Percentiles rank a stretch among this genome's conserved stretches.
These are phyloP conservation scores for Holothuria scabra DNA, from an alignment of 53 echinoderm and acorn worm genomes.

Conservation along the genomic window DNA sequence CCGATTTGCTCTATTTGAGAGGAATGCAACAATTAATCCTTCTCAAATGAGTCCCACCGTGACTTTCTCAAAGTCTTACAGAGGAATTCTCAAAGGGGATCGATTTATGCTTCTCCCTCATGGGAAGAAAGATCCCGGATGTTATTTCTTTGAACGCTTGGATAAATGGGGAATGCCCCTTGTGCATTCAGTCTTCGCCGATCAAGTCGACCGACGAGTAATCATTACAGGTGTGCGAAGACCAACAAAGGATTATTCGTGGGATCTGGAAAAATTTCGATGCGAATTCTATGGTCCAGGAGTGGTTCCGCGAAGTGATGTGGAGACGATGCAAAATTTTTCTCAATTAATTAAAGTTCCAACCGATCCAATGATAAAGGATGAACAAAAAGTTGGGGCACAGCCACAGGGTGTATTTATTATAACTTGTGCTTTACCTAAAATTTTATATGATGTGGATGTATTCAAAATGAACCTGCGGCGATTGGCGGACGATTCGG, in stretches of 20 bases:
- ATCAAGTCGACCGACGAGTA: constrained; percentile 48
- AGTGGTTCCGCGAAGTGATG: not conserved
- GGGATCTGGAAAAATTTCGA: constrained; percentile 56
- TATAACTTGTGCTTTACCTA: constrained; percentile 68
- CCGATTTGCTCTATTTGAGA: not conserved
- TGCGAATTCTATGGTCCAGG: constrained; percentile 58
- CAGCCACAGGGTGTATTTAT: constrained; percentile 62
- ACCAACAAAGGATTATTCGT: constrained; percentile 52
- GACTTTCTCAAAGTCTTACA: not conserved
- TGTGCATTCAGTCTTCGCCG: constrained; percentile 69
- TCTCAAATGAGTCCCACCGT: not conserved
- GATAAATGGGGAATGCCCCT: constrained; percentile 60
- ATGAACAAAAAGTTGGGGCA: constrained; percentile 64
- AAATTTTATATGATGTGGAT: constrained; percentile 16
- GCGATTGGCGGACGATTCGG: constrained; percentile 9
- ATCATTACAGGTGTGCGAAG: constrained; percentile 58
- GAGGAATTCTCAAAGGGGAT: not conserved
- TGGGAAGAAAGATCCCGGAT: constrained; percentile 41
- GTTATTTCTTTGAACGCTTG: constrained; percentile 55
- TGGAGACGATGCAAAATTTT: not conserved
- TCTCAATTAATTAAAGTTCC: constrained; percentile 11
- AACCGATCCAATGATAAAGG: constrained; percentile 68
- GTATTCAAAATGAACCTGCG: constrained; percentile 56
- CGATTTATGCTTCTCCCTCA: not conserved
- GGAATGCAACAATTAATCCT: not conserved